phyloP scores from a whole-genome alignment of 1,140 invertebrate genomes.

The Daktulosphaira vitifoliae region DNA sequence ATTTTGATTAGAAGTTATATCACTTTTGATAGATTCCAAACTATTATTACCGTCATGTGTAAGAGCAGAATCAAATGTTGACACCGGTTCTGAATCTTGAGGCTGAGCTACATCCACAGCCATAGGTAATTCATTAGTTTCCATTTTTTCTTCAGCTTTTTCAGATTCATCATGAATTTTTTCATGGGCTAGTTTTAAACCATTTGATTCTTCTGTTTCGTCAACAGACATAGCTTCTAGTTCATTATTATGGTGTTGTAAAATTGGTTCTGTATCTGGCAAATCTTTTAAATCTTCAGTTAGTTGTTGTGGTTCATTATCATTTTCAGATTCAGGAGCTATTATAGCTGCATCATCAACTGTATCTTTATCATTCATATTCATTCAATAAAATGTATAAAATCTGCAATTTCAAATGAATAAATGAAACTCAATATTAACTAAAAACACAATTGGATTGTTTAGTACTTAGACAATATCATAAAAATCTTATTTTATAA shows the following conservation, averaged over 20 bases:
- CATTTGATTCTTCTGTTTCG: background rate
- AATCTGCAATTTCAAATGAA: background rate
- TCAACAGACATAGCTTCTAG: background rate
- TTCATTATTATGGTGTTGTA: background rate
- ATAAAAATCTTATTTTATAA: no score
- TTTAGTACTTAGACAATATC: no score
- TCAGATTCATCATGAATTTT: background rate
- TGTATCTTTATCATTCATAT: conserved; percentile 8
- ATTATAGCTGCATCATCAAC: background rate
- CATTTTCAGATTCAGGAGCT: background rate
- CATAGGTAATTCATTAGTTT: background rate
- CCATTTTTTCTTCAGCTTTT: background rate
- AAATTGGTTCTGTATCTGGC: background rate
- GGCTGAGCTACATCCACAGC: background rate
- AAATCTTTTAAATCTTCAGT: background rate
- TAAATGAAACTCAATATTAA: background rate
- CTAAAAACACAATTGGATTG: no score
- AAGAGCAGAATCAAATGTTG: background rate
- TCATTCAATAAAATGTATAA: background rate
- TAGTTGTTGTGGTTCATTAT: background rate
- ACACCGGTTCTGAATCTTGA: background rate
- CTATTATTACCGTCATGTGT: background rate
- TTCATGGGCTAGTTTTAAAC: background rate
- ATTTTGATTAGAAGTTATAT: conserved; percentile 4
- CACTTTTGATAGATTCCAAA: background rate